Evolutionary conservation across 1,140 invertebrate species (phyloP).

Genomic region (Diuraphis noxia): DNA sequence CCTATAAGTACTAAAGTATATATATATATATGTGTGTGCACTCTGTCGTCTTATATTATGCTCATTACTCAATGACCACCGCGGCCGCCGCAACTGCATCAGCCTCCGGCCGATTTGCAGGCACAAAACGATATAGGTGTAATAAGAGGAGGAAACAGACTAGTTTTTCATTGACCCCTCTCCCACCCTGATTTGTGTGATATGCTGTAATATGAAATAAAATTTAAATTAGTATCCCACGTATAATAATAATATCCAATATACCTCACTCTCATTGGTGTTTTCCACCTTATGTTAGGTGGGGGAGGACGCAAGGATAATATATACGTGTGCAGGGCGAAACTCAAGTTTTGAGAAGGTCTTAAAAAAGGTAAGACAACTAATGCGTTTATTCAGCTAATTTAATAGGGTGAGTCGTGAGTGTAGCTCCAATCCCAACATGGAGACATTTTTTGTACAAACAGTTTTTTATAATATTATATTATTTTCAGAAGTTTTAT

Average conservation of each 20-base stretch:
- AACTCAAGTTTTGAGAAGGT: neutral
- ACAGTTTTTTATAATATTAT: no score
- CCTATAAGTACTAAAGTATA: neutral
- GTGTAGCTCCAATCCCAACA: neutral
- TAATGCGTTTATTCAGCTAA: neutral
- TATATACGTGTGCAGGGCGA: neutral
- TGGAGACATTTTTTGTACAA: neutral
- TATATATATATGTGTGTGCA: neutral
- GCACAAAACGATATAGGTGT: neutral
- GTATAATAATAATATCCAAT: neutral
- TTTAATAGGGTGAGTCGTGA: neutral
- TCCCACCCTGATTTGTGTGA: neutral
- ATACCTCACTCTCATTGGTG: neutral
- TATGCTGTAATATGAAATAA: neutral
- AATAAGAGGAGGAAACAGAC: neutral
- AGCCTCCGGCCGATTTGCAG: neutral
- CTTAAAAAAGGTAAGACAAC: neutral
- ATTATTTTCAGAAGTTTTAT: neutral
- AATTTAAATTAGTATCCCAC: neutral
- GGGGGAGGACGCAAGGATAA: no score
- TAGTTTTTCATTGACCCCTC: neutral
- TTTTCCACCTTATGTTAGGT: neutral
- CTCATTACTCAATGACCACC: conserved; percentile 26
- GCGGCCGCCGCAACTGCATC: neutral
- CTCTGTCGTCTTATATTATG: conserved; percentile 19